Conservation (phyloP, 2,888 invertebrate genomes). For the Halocaridina rubra region DNA sequence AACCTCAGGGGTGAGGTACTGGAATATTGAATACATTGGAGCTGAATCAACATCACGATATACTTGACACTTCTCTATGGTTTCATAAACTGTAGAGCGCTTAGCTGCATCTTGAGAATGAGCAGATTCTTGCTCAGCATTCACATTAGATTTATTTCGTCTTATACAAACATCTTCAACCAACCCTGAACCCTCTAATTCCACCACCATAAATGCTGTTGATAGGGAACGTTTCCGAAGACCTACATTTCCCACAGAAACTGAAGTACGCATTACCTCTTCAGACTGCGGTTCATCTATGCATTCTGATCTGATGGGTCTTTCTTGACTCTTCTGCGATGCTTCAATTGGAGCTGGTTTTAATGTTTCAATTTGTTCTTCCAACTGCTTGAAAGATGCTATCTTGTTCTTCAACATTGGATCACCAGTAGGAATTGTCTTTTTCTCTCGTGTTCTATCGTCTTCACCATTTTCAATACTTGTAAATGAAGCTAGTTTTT, state of each 20-base stretch:
- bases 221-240: conserved; percentile 15
- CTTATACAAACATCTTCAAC: conserved; percentile 36
- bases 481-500: conserved; percentile 65
- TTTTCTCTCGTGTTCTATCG: conserved; percentile 13
- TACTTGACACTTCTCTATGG: conserved; percentile 55
- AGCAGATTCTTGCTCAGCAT: conserved; percentile 15
- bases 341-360: not conserved
- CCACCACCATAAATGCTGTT: conserved; percentile 53
- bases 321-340: conserved; percentile 22
- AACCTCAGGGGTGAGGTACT: conserved; percentile 60
- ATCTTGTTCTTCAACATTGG: conserved; percentile 57
- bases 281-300: conserved; percentile 28
- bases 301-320: conserved; percentile 58
- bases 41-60: conserved; percentile 55
- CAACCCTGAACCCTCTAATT: conserved; percentile 38
- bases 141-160: conserved; percentile 27
- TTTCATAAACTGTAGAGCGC: conserved; percentile 61
- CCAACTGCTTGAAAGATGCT: conserved; percentile 61
- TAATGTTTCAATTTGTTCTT: conserved; percentile 23
- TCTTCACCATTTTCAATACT: conserved; percentile 61
- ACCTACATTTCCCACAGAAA: conserved; percentile 29
- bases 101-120: conserved; percentile 32
- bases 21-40: conserved; percentile 62
- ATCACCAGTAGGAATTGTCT: conserved; percentile 36
- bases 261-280: conserved; percentile 40